Evolutionary conservation across 1,140 invertebrate genomes (phyloP), one percentile per base, ranked within the genome.

Genomic region (Drosophila murphyi): DNA sequence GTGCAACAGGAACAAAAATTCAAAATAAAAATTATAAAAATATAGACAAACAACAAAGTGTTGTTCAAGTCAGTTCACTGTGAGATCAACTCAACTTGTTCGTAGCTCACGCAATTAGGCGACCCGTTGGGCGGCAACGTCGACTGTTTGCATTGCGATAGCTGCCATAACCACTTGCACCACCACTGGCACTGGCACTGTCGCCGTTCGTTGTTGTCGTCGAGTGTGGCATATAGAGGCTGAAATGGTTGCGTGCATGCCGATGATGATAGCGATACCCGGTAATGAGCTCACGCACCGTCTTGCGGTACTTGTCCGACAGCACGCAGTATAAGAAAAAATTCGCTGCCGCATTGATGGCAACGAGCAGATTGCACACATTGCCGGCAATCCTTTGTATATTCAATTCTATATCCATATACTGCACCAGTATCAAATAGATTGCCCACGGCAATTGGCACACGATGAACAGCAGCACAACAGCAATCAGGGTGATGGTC

Each of bases 261-360:
- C 89, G 85, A 50, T 67, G 81, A 3, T 80, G 80, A 73, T 90
- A 87, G 2, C 87, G 89, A 59, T 93, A 91, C 5, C 92, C 90
- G 10, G 91, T 95, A 82, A 96, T 95, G 3, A 96, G 93, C 37
- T 93, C 90, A 47, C 95, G 93, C 71, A 97, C 95, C 4, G 96
- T 97, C 67, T 94, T 94, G 32, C 96, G 93, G 93, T 96, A 97
- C 78, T 96, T 96, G 83, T 96, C 95, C 73, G 96, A 96, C 78
- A 97, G 94, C 31, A 95, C 95, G 68, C 96, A 96, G 91, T 97
- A 97, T 39, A 97, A 92, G 54, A 97, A 93, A 92, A 97, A 97
- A 93, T 97, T 97, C 2, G 93, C 94, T 8, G 95, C 94, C 2
- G 96, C 95, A 92, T 97, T 97, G 39, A 96, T 92, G 35, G 95